Base-by-base conservation (phyloP, 2,797 vertebrate species). In the Eulemur mongoz region DNA sequence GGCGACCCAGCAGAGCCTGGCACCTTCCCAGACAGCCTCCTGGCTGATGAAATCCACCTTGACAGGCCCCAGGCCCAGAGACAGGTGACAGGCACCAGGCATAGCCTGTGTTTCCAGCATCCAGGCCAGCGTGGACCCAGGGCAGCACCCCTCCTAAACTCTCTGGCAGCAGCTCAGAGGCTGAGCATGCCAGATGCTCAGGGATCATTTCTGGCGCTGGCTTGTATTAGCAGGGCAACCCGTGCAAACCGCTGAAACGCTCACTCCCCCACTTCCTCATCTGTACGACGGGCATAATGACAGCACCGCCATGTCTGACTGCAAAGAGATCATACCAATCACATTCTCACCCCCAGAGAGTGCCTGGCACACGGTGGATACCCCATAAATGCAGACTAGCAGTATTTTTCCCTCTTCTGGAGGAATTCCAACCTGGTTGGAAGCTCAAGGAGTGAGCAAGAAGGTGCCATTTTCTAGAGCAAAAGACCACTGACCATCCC, bases 251-350 rank as follows among this genome's bases (percentile, higher is more conserved):
- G 81, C 32, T 59, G 10, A 22, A 43, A 61, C 13, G 11, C 18
- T 48, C 18, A 5, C 0, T 13, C 65, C 82, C 65, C 23, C 20
- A 17, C 4, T 6, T 73, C 15, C 59, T 40, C 9, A 13, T 14
- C 57, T 43, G 2, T 8, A 20, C 69, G 84, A 57, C 0, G 7
- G 76, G 78, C 17, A 4, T 18, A 40, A 20, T 2, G 30, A n/a
- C 3, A 27, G 45, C 7, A 4, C 6, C 0, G 0, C 61, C 11
- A 18, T n/a, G 0, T 1, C 4, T 22, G 23, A 18, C 30, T 0
- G 0, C 0, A 12, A 17, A 17, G 59, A 84, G 65, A 35, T 2
- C 11, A 32, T 0, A 14, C 76, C 32, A 27, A 43, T 15, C 9
- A 48, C 17, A 8, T 9, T 20, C 43, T n/a, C 18, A 32, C 25